Percentiles rank a stretch among this genome's conserved stretches.
Evolutionary conservation across 1,140 invertebrate genomes (phyloP).

Genomic region (Holotrichia oblita): DNA sequence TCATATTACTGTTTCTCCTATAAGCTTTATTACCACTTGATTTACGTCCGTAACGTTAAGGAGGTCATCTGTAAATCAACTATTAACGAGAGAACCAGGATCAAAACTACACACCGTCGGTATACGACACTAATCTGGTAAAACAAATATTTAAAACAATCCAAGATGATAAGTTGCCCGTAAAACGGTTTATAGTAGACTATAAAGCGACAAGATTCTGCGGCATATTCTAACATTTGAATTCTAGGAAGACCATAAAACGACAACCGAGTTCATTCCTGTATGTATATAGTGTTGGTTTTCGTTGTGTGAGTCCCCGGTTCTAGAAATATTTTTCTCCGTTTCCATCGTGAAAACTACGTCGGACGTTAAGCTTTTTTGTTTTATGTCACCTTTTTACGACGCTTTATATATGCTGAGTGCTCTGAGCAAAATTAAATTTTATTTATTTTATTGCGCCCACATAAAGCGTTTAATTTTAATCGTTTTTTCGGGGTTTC

Average conservation of each 20-base stretch:
- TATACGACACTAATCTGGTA: constrained; percentile 1
- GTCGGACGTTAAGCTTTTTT: not conserved
- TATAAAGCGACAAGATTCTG: constrained; percentile 1
- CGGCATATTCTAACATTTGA: constrained; percentile 8
- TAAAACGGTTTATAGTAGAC: constrained; percentile 8
- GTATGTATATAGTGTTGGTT: not conserved
- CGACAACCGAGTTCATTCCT: not conserved
- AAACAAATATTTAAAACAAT: constrained; percentile 22
- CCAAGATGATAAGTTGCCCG: constrained; percentile 15
- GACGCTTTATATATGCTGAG: not conserved
- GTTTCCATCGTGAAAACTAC: not conserved
- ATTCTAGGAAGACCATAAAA: constrained; percentile 8
- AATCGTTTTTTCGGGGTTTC: too few relatives aligned
- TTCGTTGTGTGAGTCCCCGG: not conserved
- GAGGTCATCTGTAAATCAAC: not conserved
- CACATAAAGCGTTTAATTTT: constrained; percentile 1
- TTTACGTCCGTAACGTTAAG: not conserved
- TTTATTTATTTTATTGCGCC: not conserved
- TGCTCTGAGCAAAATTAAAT: constrained; percentile 8
- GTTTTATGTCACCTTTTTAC: not conserved
- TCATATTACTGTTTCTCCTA: not conserved
- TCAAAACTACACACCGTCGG: not conserved
- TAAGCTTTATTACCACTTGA: not conserved
- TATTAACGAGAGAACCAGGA: not conserved
- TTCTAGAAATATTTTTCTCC: not conserved